Conservation (phyloP, 2,888 invertebrate species). For the Gymnosoma rotundatum region DNA sequence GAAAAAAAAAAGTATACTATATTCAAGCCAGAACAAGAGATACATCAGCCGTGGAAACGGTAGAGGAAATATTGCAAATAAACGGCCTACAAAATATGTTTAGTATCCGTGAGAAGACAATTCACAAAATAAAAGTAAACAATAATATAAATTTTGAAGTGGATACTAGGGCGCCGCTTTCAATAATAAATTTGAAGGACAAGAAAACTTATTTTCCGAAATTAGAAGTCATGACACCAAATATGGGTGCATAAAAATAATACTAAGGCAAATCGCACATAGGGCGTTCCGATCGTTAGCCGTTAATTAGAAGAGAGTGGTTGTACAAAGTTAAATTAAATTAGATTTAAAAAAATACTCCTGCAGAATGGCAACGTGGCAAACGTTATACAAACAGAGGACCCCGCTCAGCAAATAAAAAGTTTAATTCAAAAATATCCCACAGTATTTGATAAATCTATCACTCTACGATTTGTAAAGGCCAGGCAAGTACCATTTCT, state of each 20-base stretch:
- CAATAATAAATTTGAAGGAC: too few species aligned
- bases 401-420: constrained; percentile 15
- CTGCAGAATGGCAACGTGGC: background rate
- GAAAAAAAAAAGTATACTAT: constrained; percentile 7
- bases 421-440: constrained; percentile 40
- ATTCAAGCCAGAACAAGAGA: background rate
- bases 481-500: constrained; percentile 27
- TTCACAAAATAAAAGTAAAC: constrained; percentile 10
- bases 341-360: background rate
- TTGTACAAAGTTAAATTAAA: constrained; percentile 47
- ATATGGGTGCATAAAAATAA: constrained; percentile 5
- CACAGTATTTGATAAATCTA: constrained; percentile 47
- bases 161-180: constrained; percentile 47
- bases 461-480: constrained; percentile 51
- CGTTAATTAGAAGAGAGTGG: constrained; percentile 38
- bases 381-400: constrained; percentile 32
- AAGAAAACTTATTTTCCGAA: too few species aligned
- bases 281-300: background rate
- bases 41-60: background rate
- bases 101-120: constrained; percentile 8
- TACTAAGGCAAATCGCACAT: constrained; percentile 52
- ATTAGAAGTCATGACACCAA: constrained; percentile 31
- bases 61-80: constrained; percentile 21
- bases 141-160: constrained; percentile 52
- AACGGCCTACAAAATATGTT: background rate